Evolutionary conservation across 2,113 vertebrate genomes (phyloP), one percentile per base, ranked within the genome.

Genomic region (Mormyrus iriodes): DNA sequence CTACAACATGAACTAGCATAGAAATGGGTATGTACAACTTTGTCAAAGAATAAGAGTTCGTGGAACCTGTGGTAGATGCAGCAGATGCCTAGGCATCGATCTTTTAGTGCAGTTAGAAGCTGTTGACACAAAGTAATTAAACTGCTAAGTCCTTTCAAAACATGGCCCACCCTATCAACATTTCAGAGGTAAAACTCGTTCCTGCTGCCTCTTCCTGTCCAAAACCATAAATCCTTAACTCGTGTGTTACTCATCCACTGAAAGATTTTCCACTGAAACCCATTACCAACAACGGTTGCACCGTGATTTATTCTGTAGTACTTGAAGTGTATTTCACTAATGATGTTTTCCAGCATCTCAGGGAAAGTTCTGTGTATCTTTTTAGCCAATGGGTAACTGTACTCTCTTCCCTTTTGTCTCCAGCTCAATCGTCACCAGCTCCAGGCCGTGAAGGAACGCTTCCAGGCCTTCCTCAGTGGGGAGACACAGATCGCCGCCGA

Each of bases 381-480:
- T 79, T 79, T 79, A 42, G 15, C 73, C 79, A 83, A 7, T 13
- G 79, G 31, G 35, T 39, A 9, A 24, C 19, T 48, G 44, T 58
- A 21, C 3, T 0, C 17, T 85, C 9, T 49, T 84, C 52, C 17
- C 51, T 79, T 51, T 39, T 91, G 65, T 27, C 89, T 65, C 88
- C 89, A 99, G 98, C 96, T 99, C 90, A 99, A 98, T 93, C 98
- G 97, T 92, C 98, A 98, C 91, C 98, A 99, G 90, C 93, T 99
- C 19, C 98, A 98, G 94, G 94, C 95, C 0, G 94, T 98, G 90
- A 98, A 97, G 94, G 98, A 99, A 3, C 94, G 96, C 24, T 99
- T 99, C 92, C 96, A 96, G 93, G 96, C 97, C 90, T 99, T 99
- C 90, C 94, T 99, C 90, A 99, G 96, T 0, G 98, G 98, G n/a